A percentile compares a stretch with the other conserved stretches of the same genome.
phyloP scores from a whole-genome alignment of 2,797 vertebrate species.

The Poeciliopsis turneri region DNA sequence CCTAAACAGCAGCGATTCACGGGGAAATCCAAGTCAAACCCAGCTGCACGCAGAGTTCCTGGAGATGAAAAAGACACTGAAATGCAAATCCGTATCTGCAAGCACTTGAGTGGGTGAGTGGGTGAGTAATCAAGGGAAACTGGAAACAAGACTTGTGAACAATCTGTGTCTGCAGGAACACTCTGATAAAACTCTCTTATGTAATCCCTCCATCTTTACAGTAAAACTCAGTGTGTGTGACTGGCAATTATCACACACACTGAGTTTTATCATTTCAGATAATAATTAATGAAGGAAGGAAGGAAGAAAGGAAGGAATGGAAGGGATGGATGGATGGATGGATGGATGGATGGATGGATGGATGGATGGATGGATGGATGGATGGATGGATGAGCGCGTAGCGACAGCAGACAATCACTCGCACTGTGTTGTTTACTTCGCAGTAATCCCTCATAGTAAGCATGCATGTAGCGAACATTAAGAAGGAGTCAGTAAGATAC shows the following conservation, averaged over 20 bases:
- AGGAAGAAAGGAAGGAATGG: too few relatives aligned
- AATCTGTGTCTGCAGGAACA: constrained; percentile 40
- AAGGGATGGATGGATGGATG: too few relatives aligned
- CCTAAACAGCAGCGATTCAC: constrained; percentile 65
- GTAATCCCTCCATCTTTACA: constrained; percentile 8
- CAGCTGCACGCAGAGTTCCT: constrained; percentile 49
- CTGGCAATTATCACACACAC: too few relatives aligned
- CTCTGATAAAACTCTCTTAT: constrained; percentile 26
- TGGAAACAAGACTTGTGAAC: constrained; percentile 55
- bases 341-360: too few relatives aligned
- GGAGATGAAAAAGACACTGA: constrained; percentile 58
- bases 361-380: too few relatives aligned
- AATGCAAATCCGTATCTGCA: constrained; percentile 64
- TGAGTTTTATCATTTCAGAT: neutral
- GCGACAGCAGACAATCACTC: too few relatives aligned
- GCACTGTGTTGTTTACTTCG: too few relatives aligned
- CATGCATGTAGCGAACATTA: too few relatives aligned
- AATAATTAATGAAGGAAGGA: too few relatives aligned
- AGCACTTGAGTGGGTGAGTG: constrained; percentile 57
- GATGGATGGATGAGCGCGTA: too few relatives aligned
- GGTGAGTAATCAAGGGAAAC: constrained; percentile 59
- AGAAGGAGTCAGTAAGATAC: neutral
- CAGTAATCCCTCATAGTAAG: too few relatives aligned
- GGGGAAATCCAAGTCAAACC: constrained; percentile 53
- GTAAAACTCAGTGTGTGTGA: constrained; percentile 1